These are phyloP conservation scores for Macropus fuliginosus DNA, from an alignment of 2,797 vertebrate genomes.

Conservation along the genomic window DNA sequence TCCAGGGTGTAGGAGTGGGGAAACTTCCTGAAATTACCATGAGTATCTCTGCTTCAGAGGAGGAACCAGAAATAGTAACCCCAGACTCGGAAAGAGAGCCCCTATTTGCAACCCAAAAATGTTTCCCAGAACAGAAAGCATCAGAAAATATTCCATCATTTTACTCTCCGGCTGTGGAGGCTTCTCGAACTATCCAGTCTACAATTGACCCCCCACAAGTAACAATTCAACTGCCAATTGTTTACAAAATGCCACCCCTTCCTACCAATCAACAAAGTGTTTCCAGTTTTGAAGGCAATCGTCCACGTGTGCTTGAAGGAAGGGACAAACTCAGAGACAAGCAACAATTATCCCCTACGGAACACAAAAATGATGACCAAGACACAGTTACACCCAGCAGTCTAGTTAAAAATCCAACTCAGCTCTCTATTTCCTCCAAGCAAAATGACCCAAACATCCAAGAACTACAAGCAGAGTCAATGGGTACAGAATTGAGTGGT, in stretches of 20 bases:
- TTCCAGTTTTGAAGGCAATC: background rate
- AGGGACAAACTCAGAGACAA: background rate
- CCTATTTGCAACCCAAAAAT: conserved; percentile 69
- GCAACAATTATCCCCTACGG: background rate
- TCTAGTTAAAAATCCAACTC: background rate
- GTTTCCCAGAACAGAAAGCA: conserved; percentile 64
- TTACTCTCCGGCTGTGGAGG: conserved; percentile 29
- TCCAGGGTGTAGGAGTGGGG: background rate
- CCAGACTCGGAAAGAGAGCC: conserved; percentile 26
- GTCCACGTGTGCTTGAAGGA: conserved; percentile 3
- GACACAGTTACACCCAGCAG: background rate
- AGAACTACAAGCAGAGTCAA: conserved; percentile 11
- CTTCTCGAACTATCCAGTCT: conserved; percentile 40
- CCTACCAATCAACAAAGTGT: background rate
- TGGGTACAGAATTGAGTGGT: background rate
- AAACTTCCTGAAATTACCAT: conserved; percentile 73
- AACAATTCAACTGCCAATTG: conserved; percentile 26
- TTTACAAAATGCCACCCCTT: conserved; percentile 52
- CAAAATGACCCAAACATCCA: conserved; percentile 53
- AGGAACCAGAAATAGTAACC: conserved; percentile 65
- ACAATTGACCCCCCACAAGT: conserved; percentile 19
- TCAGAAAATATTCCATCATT: conserved; percentile 50
- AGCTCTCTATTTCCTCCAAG: background rate
- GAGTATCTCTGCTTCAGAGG: conserved; percentile 71
- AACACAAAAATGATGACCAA: background rate